Percentiles rank a stretch among this genome's conserved stretches.
phyloP scores from a whole-genome alignment of 2,113 vertebrate genomes.

The Trematomus loennbergii region DNA sequence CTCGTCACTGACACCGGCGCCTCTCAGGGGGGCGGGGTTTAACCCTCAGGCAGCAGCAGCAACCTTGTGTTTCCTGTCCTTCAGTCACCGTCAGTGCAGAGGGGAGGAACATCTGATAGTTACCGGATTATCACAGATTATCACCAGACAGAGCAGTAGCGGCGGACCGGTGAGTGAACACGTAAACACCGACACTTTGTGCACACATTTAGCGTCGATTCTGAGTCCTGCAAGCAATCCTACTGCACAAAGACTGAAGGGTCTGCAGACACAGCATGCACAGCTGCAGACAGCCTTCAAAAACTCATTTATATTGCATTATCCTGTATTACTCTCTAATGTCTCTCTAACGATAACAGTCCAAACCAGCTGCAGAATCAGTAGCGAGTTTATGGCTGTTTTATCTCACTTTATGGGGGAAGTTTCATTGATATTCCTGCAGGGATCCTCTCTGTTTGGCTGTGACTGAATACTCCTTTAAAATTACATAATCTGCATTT shows the following conservation, averaged over 20 bases:
- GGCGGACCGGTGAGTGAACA: constrained; percentile 31
- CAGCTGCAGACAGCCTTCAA: neutral
- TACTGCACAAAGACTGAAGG: neutral
- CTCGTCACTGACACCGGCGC: neutral
- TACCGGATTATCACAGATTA: constrained; percentile 30
- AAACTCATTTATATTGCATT: neutral
- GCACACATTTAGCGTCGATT: neutral
- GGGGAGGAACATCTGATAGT: neutral
- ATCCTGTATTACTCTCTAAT: neutral
- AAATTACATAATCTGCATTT: neutral
- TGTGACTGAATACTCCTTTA: neutral
- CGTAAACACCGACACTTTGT: neutral
- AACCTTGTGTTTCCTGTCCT: neutral
- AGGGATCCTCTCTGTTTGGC: neutral
- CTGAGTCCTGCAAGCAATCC: neutral
- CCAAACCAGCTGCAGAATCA: neutral
- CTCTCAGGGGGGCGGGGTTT: constrained; percentile 55
- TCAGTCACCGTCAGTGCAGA: neutral
- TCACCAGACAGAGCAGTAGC: neutral
- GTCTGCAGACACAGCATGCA: neutral
- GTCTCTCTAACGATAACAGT: neutral
- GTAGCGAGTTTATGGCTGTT: neutral
- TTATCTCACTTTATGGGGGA: neutral
- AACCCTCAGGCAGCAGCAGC: neutral
- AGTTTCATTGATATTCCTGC: neutral